Evolutionary conservation across 92 coral and sea anemone genomes (phyloP), one percentile per base, ranked within the genome.

Genomic region (Bergia puertoricense): DNA sequence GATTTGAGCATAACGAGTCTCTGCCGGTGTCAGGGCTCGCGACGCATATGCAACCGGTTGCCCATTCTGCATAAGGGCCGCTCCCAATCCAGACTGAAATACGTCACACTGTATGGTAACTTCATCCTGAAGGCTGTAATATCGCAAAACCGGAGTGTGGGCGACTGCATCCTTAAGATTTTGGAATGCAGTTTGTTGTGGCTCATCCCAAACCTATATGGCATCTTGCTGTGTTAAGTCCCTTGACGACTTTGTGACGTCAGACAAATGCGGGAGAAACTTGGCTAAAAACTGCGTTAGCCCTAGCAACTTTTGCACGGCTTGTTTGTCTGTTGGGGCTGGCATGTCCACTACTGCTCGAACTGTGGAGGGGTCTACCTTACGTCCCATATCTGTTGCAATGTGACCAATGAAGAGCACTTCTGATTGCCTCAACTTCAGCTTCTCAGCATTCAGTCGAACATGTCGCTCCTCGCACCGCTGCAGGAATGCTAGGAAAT

Each of bases 351-450:
- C 45, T 42, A 85, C 85, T 42, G 92, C 92, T 71, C 79, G 78
- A 22, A 90, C 89, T 68, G 86, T 90, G 74, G 88, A 87, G 37
- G 82, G 86, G 89, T 90, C 89, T 41, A 90, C 89, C 22, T 71
- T 74, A 15, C 85, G 81, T 62, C 92, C 92, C 73, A 85, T 86
- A 48, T 85, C 86, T 38, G 88, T 89, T 38, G 88, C 84, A 37
- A 89, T 73, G 66, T 83, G 92, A 36, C 89, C 89, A 68, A 85
- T 90, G 81, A 90, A 90, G n/a, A 89, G 56, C 79, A 90, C 81
- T 23, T 90, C 73, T 1, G 87, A 69, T 30, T 86, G 90, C 76
- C 84, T 68, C 43, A 90, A 90, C 62, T 66, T 73, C 37, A 90
- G 85, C 82, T 84, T 89, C 50, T 85, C 92, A n/a, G 88, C 73